Conservation (phyloP, 2,797 vertebrate genomes). For the Emydoidea blandingii region DNA sequence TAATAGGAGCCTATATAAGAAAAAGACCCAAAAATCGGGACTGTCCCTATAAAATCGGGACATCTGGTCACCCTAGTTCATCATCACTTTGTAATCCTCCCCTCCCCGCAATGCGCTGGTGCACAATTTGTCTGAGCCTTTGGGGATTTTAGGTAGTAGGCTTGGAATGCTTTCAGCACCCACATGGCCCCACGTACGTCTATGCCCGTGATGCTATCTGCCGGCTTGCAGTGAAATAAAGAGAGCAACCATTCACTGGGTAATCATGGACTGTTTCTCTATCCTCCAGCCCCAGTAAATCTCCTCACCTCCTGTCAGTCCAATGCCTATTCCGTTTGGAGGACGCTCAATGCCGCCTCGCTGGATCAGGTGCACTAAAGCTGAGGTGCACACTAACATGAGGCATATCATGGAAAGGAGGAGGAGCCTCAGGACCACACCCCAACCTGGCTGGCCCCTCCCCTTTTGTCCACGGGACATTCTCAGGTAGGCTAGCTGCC, state of each 20-base stretch:
- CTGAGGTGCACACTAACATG: not conserved
- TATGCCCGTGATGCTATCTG: not conserved
- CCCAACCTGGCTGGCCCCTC: not conserved
- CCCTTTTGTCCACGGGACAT: not conserved
- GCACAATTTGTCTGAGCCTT: not conserved
- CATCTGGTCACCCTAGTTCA: not conserved
- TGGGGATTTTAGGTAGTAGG: not conserved
- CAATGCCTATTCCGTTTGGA: not conserved
- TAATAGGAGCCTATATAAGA: no score
- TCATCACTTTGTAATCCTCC: not conserved
- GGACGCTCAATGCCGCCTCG: not conserved
- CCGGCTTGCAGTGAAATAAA: not conserved
- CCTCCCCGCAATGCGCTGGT: not conserved
- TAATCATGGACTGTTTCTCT: not conserved
- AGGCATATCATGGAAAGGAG: not conserved
- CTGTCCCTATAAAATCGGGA: no score
- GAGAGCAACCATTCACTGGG: not conserved
- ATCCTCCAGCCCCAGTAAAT: not conserved
- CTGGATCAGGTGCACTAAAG: not conserved
- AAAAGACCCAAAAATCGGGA: no score
- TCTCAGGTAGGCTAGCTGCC: not conserved
- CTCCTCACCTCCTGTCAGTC: not conserved
- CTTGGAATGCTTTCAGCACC: not conserved
- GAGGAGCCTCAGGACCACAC: not conserved
- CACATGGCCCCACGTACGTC: not conserved